Evolutionary conservation across 2,888 invertebrate genomes (phyloP), one percentile per base, ranked within the genome.

Genomic region (Drosophila falleni): DNA sequence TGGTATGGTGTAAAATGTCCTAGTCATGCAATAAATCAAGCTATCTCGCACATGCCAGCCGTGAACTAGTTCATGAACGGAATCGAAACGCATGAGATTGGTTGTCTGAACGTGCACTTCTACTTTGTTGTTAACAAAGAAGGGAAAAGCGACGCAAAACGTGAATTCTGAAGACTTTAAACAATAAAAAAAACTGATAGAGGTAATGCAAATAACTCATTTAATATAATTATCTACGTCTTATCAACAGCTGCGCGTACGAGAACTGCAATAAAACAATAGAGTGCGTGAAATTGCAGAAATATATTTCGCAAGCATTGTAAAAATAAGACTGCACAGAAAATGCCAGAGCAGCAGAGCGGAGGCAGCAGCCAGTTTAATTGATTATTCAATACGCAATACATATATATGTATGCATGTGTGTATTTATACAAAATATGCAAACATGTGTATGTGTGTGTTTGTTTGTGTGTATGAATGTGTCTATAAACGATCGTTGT

Each of bases 301-400:
- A 73, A 44, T 16, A 16, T 35, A 85, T 75, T 85, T 81, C 67
- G 60, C 61, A 68, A 85, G 33, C 23, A 26, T 39, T 46, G 47
- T 41, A 61, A 71, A 55, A 3, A 9, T 44, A 47, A 50, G 44
- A 16, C n/a, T 61, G 61, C 53, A 68, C 73, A 58, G 76, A 78
- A 84, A 80, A 86, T 73, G 50, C 82, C 82, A 87, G 85, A 76
- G 87, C 74, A 51, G 35, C 35, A 35, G 13, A 37, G 37, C n/a
- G 3, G 46, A 35, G 35, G 68, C 49, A 72, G 65, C 62, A 67
- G 78, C 46, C 67, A 75, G 62, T 86, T 86, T 74, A 88, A 84
- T 84, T 84, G 84, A 84, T 84, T 84, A 84, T 84, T 84, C 89
- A 84, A 84, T 88, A 84, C 87, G 78, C 68, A 84, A 81, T 71